Percentiles rank a stretch among this genome's conserved stretches.
Conservation (phyloP, 1,140 invertebrate genomes). For the Diorhabda carinulata region DNA sequence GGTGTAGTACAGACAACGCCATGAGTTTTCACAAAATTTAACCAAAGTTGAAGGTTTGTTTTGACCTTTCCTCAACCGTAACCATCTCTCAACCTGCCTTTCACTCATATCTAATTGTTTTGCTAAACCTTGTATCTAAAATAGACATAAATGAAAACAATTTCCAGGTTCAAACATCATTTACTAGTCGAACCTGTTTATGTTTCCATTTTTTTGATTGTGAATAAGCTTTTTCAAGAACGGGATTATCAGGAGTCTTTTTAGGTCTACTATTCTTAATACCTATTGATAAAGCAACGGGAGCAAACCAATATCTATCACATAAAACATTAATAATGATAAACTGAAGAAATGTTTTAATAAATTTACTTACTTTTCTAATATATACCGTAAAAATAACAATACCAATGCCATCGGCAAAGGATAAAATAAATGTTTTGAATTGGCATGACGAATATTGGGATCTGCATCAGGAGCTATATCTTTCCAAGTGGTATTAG, state of each 20-base stretch:
- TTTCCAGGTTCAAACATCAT: too few relatives aligned
- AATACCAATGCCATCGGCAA: conserved; percentile 75
- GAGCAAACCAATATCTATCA: conserved; percentile 69
- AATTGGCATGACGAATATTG: conserved; percentile 74
- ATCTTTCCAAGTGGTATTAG: conserved; percentile 85
- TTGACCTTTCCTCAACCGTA: conserved; percentile 72
- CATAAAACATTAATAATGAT: conserved; percentile 7
- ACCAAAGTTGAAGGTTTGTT: conserved; percentile 83
- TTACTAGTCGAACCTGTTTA: conserved; percentile 58
- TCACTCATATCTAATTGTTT: conserved; percentile 87
- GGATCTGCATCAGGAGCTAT: conserved; percentile 72
- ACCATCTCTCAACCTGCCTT: conserved; percentile 81
- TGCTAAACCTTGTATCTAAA: conserved; percentile 68
- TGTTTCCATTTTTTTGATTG: conserved; percentile 64
- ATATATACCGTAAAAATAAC: conserved; percentile 66
- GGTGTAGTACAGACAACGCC: conserved; percentile 85
- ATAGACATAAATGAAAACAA: conserved; percentile 18
- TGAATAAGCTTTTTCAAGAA: conserved; percentile 70
- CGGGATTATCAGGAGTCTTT: conserved; percentile 63
- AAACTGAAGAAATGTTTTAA: conserved; percentile 7
- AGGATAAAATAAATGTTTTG: conserved; percentile 78
- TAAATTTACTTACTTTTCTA: conserved; percentile 71
- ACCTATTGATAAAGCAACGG: conserved; percentile 70
- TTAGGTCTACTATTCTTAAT: conserved; percentile 74
- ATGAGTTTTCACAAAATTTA: conserved; percentile 91